Percentiles rank a stretch among this genome's conserved stretches.
phyloP scores from a whole-genome alignment of 2,888 invertebrate genomes.

The Clunio marinus region DNA sequence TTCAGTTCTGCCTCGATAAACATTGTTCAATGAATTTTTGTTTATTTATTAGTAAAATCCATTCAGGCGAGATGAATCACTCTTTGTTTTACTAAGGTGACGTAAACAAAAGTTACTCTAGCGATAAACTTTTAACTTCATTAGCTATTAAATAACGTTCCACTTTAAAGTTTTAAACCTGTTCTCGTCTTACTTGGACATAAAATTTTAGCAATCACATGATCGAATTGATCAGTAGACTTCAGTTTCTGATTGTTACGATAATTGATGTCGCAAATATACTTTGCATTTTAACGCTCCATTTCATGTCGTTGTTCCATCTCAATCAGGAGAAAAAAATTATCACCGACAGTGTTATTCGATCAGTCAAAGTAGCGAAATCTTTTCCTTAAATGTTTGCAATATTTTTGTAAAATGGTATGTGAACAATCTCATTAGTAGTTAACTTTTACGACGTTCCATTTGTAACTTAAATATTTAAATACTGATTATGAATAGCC shows the following conservation, averaged over 20 bases:
- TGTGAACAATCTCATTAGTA: not conserved
- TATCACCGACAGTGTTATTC: not conserved
- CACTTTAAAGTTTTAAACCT: too few species aligned
- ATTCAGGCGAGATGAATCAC: too few species aligned
- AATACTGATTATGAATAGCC: not conserved
- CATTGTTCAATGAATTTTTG: not conserved
- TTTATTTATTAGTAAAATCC: too few species aligned
- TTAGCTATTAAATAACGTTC: too few species aligned
- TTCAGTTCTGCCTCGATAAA: not conserved
- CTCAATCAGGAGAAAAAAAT: not conserved
- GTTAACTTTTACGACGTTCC: not conserved
- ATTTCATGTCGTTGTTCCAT: not conserved
- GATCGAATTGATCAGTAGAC: not conserved
- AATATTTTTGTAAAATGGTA: not conserved
- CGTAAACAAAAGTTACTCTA: too few species aligned
- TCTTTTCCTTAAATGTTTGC: not conserved
- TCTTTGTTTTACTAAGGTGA: too few species aligned
- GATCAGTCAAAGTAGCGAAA: not conserved
- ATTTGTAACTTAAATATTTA: not conserved
- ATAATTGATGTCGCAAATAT: not conserved
- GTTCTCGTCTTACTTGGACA: too few species aligned
- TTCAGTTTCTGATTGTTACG: not conserved
- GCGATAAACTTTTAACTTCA: too few species aligned
- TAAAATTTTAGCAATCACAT: too few species aligned
- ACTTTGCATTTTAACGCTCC: not conserved